These are phyloP conservation scores for Microtus ochrogaster DNA, from an alignment of 2,113 vertebrate species.

Conservation along the genomic window DNA sequence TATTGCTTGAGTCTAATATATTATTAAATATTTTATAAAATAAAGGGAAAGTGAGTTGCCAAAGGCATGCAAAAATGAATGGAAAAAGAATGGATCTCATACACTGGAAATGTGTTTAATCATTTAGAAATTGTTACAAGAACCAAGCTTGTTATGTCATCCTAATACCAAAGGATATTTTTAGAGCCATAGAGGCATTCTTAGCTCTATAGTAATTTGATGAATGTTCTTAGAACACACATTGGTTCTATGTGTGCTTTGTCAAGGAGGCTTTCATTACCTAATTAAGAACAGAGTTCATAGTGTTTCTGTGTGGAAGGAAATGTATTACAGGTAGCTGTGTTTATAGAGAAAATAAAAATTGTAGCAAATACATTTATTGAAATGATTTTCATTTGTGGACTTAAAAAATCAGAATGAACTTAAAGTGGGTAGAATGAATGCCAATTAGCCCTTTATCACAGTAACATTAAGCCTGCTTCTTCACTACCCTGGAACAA, in stretches of 20 bases:
- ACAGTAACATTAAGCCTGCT: not conserved
- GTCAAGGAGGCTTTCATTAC: not conserved
- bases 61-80: not conserved
- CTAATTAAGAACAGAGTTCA: conserved; percentile 6
- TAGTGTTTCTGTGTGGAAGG: not conserved
- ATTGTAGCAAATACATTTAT: conserved; percentile 10
- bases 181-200: conserved; percentile 3
- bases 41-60: not conserved
- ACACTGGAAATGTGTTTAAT: not conserved
- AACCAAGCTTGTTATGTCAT: not conserved
- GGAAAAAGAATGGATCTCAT: not conserved
- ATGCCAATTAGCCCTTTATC: not conserved
- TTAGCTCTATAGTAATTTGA: not conserved
- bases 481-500: not conserved
- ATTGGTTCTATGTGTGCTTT: not conserved
- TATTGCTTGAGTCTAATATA: not conserved
- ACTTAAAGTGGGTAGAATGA: not conserved
- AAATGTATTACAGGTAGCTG: not conserved
- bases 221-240: not conserved
- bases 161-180: not conserved
- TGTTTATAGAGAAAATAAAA: conserved; percentile 15
- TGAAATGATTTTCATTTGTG: not conserved
- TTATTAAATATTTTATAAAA: not conserved
- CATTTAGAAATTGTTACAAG: conserved; percentile 13
- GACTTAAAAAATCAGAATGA: not conserved